Evolutionary conservation across 2,113 vertebrate species (phyloP), one percentile per base, ranked within the genome.

Genomic region (Serinus canaria): DNA sequence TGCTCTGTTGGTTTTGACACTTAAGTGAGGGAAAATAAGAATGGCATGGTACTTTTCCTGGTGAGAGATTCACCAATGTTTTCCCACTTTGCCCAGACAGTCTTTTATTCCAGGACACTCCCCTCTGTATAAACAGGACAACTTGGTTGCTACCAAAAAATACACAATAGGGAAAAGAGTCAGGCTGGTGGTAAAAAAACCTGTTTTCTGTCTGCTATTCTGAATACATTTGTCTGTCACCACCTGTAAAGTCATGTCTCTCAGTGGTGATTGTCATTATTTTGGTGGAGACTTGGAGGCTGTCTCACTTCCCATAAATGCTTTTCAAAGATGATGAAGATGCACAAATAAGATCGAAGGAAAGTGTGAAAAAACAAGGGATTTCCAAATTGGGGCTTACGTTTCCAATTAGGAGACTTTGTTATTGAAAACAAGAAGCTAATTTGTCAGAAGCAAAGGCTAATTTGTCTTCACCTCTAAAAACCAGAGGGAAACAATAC

Each of bases 381-480:
- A 52, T 55, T 93, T 92, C 93, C 44, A 90, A 84, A 79, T 41
- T 19, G 1, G 43, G 46, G 58, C 90, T 95, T 94, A 93, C 17
- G 5, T 89, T 95, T 96, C 85, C 91, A 95, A 83, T 96, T 96
- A 96, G 77, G 66, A 84, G 79, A 92, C 68, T 92, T 81, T 79
- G 44, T 80, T 95, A 78, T 66, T 95, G 90, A 87, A 91, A 96
- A 95, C 64, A 87, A 95, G 91, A 84, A 90, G 43, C 43, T 76
- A 95, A 68, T 93, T 95, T 96, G 94, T 93, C 90, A 95, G 68
- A 96, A 79, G 89, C 44, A 60, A 92, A 74, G 83, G 59, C 91
- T 95, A 94, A 97, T 97, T 97, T 96, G 94, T 94, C 96, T 94
- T 97, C 96, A 90, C 92, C 80, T 96, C 49, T 1, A 7, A 92